Conservation (phyloP, 2,113 vertebrate genomes). For the Pangasianodon hypophthalmus region DNA sequence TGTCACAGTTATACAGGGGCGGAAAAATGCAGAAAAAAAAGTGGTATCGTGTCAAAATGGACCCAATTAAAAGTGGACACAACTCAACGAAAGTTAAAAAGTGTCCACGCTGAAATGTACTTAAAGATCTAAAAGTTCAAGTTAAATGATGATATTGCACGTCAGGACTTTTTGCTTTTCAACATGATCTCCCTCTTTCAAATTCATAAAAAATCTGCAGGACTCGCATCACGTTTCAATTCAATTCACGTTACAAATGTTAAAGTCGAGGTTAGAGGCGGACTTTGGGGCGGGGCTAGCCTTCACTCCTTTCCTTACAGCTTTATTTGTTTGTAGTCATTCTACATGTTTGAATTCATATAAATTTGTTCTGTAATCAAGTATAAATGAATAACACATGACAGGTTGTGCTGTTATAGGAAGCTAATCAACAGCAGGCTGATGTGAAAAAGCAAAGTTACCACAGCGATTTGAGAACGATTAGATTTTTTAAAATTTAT, state of each 20-base stretch:
- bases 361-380: neutral
- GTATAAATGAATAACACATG: neutral
- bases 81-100: neutral
- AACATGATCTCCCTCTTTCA: neutral
- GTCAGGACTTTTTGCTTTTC: too few species aligned
- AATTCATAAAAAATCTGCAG: neutral
- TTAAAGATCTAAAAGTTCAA: neutral
- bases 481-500: too few species aligned
- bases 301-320: neutral
- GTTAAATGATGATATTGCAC: neutral
- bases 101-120: neutral
- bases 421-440: neutral
- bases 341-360: neutral
- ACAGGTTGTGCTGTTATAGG: neutral
- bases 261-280: neutral
- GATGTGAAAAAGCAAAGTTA: neutral
- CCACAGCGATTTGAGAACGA: neutral
- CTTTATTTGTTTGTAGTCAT: neutral
- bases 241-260: neutral
- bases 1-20: neutral
- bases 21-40: neutral
- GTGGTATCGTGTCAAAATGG: neutral
- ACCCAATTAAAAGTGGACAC: neutral
- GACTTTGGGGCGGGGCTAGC: neutral
- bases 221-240: neutral